A percentile compares a stretch with the other conserved stretches of the same genome.
Evolutionary conservation across 2,113 vertebrate genomes (phyloP).

Genomic region (Riparia riparia): DNA sequence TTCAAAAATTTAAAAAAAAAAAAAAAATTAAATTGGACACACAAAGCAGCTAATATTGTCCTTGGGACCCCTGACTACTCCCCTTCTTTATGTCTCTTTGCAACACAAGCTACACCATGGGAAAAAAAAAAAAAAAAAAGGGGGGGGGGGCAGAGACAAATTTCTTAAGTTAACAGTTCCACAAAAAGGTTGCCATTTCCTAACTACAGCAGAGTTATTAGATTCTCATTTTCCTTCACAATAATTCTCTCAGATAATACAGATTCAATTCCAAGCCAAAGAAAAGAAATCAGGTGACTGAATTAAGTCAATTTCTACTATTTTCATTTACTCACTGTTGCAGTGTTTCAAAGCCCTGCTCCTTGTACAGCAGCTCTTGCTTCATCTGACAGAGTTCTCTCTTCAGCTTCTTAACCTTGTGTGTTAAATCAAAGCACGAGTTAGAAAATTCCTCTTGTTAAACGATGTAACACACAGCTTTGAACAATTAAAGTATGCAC

Average conservation of each 20-base stretch:
- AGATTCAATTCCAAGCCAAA: not conserved
- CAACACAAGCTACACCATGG: not conserved
- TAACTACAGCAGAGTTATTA: not conserved
- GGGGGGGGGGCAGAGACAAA: not conserved
- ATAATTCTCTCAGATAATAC: not conserved
- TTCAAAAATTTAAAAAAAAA: not conserved
- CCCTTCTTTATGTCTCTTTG: not conserved
- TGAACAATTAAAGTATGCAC: conserved; percentile 44
- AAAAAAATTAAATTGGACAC: fast-evolving
- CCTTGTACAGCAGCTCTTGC: conserved; percentile 87
- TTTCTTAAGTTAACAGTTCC: not conserved
- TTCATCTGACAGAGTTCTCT: conserved; percentile 87
- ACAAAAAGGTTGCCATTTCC: not conserved
- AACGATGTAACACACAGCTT: not conserved
- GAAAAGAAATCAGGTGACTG: not conserved
- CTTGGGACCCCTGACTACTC: not conserved
- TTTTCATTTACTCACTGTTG: conserved; percentile 83
- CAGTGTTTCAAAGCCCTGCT: conserved; percentile 87
- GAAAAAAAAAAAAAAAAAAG: not conserved
- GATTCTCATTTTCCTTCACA: not conserved
- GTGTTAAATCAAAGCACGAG: conserved; percentile 66
- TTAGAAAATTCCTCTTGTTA: conserved; percentile 54
- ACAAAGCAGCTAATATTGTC: not conserved
- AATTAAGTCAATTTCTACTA: conserved; percentile 21
- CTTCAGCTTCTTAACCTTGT: conserved; percentile 87